Percentiles rank a stretch among this genome's conserved stretches.
phyloP scores from a whole-genome alignment of 1,140 invertebrate genomes.

The Cydia fagiglandana region DNA sequence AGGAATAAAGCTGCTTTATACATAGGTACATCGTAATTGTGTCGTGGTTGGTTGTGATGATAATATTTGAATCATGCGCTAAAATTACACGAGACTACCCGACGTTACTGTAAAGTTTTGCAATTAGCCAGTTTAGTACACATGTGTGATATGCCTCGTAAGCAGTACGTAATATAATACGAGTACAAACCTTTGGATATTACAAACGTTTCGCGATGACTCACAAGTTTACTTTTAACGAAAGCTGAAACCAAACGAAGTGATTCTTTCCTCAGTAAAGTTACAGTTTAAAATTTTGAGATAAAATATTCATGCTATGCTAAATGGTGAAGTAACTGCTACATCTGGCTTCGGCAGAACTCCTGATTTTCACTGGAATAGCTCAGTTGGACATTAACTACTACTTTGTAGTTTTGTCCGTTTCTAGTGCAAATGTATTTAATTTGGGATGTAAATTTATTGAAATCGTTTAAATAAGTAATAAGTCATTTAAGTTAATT shows the following conservation, averaged over 20 bases:
- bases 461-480: not conserved
- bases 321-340: slow-evolving; percentile 25
- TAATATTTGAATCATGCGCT: not conserved
- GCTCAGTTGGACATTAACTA: slow-evolving; percentile 24
- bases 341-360: slow-evolving; percentile 30
- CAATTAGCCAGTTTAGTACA: not conserved
- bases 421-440: slow-evolving; percentile 15
- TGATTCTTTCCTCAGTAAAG: slow-evolving; percentile 5
- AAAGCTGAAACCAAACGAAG: not conserved
- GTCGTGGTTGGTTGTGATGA: not conserved
- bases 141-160: not conserved
- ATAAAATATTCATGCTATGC: slow-evolving; percentile 29
- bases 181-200: not conserved
- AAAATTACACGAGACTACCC: not conserved
- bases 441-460: not conserved
- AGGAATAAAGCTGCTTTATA: no score
- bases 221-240: not conserved
- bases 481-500: no score
- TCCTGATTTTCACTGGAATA: slow-evolving; percentile 21
- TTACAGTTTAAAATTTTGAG: slow-evolving; percentile 7
- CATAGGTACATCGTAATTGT: no score
- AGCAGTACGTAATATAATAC: not conserved
- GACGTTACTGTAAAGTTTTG: not conserved
- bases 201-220: not conserved
- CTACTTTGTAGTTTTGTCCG: slow-evolving; percentile 21